Evolutionary conservation across 2,113 vertebrate species (phyloP).

Genomic region (Ptilorrhoa leucosticta): DNA sequence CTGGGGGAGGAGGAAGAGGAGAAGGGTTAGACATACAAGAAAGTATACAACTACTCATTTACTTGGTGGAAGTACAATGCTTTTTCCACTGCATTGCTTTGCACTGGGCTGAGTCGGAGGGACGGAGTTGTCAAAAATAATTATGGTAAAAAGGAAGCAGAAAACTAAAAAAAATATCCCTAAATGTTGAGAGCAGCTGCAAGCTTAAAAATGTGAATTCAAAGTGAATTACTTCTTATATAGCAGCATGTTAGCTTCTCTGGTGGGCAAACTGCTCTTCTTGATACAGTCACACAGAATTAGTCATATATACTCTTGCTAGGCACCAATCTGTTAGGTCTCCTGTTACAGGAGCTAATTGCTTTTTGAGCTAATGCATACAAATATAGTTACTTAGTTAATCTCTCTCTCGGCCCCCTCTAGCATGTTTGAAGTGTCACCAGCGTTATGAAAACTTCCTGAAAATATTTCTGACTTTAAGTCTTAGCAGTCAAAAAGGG

Average conservation of each 20-base stretch:
- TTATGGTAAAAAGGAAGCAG: not conserved
- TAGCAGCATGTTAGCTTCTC: not conserved
- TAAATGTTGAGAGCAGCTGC: not conserved
- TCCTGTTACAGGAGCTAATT: conserved; percentile 12
- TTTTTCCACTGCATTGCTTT: not conserved
- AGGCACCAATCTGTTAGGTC: not conserved
- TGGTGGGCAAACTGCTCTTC: conserved; percentile 15
- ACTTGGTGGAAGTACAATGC: not conserved
- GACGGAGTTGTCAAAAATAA: not conserved
- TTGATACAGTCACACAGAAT: conserved; percentile 1
- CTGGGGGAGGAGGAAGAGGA: not conserved
- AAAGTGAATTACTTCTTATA: not conserved
- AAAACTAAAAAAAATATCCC: not conserved
- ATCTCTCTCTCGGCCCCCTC: not conserved
- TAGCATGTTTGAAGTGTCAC: not conserved
- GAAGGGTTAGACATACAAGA: not conserved
- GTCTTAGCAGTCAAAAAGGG: not conserved
- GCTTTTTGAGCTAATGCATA: not conserved
- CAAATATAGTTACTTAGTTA: not conserved
- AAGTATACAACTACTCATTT: not conserved
- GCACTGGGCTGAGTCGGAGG: not conserved
- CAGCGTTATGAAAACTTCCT: not conserved
- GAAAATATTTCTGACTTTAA: conserved; percentile 8
- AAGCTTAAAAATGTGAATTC: not conserved
- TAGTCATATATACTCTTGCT: conserved; percentile 7